Base-by-base conservation (phyloP, 2,113 vertebrate genomes). In the Carassius auratus region DNA sequence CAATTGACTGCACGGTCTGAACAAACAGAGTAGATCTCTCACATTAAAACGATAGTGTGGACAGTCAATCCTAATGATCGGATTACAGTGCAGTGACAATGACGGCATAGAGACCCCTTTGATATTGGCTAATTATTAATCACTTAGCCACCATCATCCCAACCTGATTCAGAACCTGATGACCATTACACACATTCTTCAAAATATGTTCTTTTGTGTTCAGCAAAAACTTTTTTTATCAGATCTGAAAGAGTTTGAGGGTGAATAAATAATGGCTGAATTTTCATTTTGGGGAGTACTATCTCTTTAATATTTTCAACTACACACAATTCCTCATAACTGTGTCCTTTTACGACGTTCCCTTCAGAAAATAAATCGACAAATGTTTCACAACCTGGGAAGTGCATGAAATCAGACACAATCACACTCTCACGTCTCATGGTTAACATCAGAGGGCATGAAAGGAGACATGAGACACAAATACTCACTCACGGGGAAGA, bases 391-490 rank as follows among this genome's bases (percentile, higher is more conserved):
- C 10, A 85, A 30, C 17, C 61, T 21, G 74, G 64, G 26, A 82
- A 82, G 64, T 82, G 80, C 48, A 33, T 21, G 8, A 14, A 79
- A 23, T 62, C 42, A 38, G 45, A 62, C 86, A 69, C 61, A 83
- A 38, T 61, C 42, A 57, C 26, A 45, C 23, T n/a, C 76, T 42
- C 48, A 68, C 52, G 85, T 81, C 85, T 82, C 79, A 81, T 45
- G 14, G 66, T 68, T 38, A 68, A 76, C 79, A 64, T 61, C 61
- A 81, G 66, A 76, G 42, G 15, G 59, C 36, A 76, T 82, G 79
- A 86, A 62, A 83, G 45, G 45, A 81, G 50, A 75, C 45, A 76
- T 55, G n/a, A 82, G 73, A 82, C n/a, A 36, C 66, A 57, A 55
- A 83, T 36, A 82, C 48, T 52, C 78, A 26, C 57, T 66, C 45